Evolutionary conservation across 1,140 invertebrate genomes (phyloP), one percentile per base, ranked within the genome.

Genomic region (Aethina tumida): DNA sequence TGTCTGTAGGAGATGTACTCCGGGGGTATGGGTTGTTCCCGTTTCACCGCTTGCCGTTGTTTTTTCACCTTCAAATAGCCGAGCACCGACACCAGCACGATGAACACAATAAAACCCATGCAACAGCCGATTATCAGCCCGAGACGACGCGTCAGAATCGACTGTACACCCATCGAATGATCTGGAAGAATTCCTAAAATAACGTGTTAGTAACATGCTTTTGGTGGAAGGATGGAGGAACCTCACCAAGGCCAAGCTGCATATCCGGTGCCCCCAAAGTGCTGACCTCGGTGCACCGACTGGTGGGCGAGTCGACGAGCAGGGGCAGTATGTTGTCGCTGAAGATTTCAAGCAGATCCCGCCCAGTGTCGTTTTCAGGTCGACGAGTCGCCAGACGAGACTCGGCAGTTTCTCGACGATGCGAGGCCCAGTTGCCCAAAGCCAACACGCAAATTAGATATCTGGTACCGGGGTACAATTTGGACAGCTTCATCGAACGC

Each of bases 361-460:
- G 67, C 45, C 61, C 30, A 9, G 60, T 66, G 17, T 66, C 59
- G 35, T 68, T 72, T 40, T 67, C 65, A 28, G 64, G 63, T 26
- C 58, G 49, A 16, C 63, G 55, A 26, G 63, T 56, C 24, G 70
- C 67, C 36, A 73, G 64, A 56, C 64, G 67, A 32, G 65, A 64
- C 45, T 66, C 63, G 0, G 66, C 61, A 9, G 56, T 46, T 10
- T 66, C 60, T 25, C 59, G 63, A 6, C 50, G 53, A 3, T 55
- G 32, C 2, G 62, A 56, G 15, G 60, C 59, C 71, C 80, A 81
- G 59, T 78, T 79, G 35, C 83, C 82, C 16, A 86, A 65, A 2
- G 84, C 86, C 38, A 87, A 66, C 13, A 92, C 83, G 60, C 88
- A 93, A 47, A 93, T 79, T 33, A 77, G 70, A 63, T 93, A 93